phyloP scores from a whole-genome alignment of 2,888 invertebrate genomes.

The Lochmaea crataegi region DNA sequence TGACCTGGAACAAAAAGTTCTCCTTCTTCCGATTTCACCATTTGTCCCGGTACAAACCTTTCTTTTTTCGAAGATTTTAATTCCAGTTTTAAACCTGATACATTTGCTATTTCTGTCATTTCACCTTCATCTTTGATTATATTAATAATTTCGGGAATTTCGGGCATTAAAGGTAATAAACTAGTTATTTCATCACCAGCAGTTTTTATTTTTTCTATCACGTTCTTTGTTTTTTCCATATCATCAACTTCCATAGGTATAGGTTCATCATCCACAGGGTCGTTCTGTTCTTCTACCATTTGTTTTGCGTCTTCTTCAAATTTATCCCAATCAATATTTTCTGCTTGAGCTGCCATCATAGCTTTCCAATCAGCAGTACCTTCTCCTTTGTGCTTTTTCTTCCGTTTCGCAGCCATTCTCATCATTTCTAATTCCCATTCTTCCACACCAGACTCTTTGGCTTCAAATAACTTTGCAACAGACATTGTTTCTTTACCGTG shows the following conservation, averaged over 20 bases:
- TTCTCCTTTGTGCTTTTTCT: conserved; percentile 59
- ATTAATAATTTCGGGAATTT: conserved; percentile 73
- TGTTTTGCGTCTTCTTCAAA: conserved; percentile 62
- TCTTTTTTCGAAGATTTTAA: conserved; percentile 72
- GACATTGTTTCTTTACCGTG: conserved; percentile 65
- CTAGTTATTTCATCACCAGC: conserved; percentile 68
- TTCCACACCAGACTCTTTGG: conserved; percentile 60
- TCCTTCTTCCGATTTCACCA: conserved; percentile 72
- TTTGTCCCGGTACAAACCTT: conserved; percentile 80
- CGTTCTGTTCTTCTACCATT: conserved; percentile 59
- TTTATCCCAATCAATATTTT: conserved; percentile 61
- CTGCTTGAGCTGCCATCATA: conserved; percentile 58
- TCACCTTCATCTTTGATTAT: conserved; percentile 72
- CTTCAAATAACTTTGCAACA: conserved; percentile 72
- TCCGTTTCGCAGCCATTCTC: conserved; percentile 59
- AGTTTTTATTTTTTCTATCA: conserved; percentile 71
- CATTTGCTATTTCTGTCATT: conserved; percentile 70
- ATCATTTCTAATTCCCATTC: conserved; percentile 63
- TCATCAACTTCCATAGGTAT: conserved; percentile 65
- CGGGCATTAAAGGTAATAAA: conserved; percentile 72
- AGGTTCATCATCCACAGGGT: conserved; percentile 66
- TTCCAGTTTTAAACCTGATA: conserved; percentile 70
- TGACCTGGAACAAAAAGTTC: conserved; percentile 74
- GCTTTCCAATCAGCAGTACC: conserved; percentile 60
- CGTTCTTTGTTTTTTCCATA: conserved; percentile 71